Percentiles rank a stretch among this genome's conserved stretches.
Evolutionary conservation across 2,888 invertebrate species (phyloP).

Genomic region (Eristalis intricaria): DNA sequence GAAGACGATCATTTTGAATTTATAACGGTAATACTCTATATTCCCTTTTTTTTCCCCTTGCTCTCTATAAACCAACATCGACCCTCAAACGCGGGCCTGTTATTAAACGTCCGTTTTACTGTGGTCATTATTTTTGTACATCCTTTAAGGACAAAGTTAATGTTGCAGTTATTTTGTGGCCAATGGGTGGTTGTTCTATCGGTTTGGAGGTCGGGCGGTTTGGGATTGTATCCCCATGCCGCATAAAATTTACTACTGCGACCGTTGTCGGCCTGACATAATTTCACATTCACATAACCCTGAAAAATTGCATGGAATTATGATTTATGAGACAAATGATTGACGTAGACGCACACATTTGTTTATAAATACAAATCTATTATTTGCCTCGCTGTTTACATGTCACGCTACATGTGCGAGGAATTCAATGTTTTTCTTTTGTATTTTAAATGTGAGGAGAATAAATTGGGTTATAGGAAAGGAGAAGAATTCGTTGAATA

Average conservation of each 20-base stretch:
- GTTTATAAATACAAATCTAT: constrained; percentile 24
- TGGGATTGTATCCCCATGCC: not conserved
- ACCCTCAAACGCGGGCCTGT: not conserved
- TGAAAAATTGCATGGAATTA: constrained; percentile 67
- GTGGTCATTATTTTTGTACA: constrained; percentile 64
- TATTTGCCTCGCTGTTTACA: constrained; percentile 13
- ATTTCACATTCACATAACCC: constrained; percentile 57
- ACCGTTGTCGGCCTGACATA: constrained; percentile 33
- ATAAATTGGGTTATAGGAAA: not conserved
- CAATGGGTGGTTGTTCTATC: not conserved
- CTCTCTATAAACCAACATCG: not conserved
- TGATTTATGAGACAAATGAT: constrained; percentile 67
- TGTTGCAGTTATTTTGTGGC: constrained; percentile 43
- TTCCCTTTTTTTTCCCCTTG: not conserved
- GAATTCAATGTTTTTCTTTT: not conserved
- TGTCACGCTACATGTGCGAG: not conserved
- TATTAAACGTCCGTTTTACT: constrained; percentile 42
- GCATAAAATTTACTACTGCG: constrained; percentile 42
- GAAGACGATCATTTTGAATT: constrained; percentile 60
- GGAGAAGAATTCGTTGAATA: not conserved
- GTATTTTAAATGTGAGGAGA: not conserved
- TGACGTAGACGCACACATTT: constrained; percentile 55
- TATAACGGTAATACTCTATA: constrained; percentile 49
- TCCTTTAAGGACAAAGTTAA: constrained; percentile 61
- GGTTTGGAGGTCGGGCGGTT: not conserved